Base-by-base conservation (phyloP, 1,140 invertebrate genomes). In the Scaptodrosophila lebanonensis region DNA sequence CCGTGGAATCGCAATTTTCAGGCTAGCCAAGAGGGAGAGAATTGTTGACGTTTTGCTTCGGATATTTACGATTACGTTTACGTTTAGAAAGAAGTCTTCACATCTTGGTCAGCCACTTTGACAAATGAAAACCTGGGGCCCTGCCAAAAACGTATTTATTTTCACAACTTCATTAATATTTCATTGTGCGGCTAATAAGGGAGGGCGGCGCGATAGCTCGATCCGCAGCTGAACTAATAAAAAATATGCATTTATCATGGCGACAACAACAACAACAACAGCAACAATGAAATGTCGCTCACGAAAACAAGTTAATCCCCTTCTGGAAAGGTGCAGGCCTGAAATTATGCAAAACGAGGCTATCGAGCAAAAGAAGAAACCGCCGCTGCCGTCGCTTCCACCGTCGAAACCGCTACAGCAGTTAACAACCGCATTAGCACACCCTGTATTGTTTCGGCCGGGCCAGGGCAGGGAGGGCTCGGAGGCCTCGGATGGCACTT, bases 1-100 rank as follows among this genome's bases (percentile, higher is more conserved):
- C 75, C 73, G 59, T 67, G 56, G 30, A 85, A 85, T 79, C 72
- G 64, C 61, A 57, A 85, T 85, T 85, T 85, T 38, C 83, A 85
- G 68, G 83, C 56, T 45, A 38, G 42, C 50, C 50, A 33, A n/a
- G 22, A 25, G 22, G 3, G 22, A 3, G 8, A 25, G 8, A 25
- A 25, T 25, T 25, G 22, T 25, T 25, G 22, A 25, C 22, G 8
- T 25, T 25, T 25, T 25, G n/a, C n/a, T n/a, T n/a, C n/a, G n/a
- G n/a, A n/a, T n/a, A n/a, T n/a, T n/a, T n/a, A n/a, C n/a, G n/a
- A n/a, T n/a, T n/a, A n/a, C n/a, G n/a, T n/a, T n/a, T n/a, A n/a
- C n/a, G n/a, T n/a, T n/a, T n/a, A n/a, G n/a, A n/a, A n/a, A n/a
- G n/a, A n/a, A n/a, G n/a, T n/a, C n/a, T n/a, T n/a, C n/a, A n/a